phyloP scores from a whole-genome alignment of 2,888 invertebrate genomes.

The Stramonita haemastoma region DNA sequence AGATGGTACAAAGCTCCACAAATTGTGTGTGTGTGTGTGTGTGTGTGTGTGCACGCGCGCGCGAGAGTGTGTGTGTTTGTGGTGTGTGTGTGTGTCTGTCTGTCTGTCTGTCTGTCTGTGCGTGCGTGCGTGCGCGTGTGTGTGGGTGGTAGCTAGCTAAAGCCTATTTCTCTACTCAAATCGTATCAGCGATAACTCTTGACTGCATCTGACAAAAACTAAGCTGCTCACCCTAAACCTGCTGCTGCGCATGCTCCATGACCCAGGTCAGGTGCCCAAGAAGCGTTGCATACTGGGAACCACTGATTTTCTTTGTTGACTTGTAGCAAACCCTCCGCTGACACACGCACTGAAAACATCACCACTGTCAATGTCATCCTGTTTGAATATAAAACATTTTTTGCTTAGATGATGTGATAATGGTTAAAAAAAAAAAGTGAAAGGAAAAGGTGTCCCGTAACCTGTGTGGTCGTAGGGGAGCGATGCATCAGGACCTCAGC shows the following conservation, averaged over 20 bases:
- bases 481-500: no score
- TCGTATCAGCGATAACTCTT: background rate
- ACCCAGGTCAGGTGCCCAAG: constrained; percentile 36
- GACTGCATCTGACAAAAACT: no score
- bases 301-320: constrained; percentile 46
- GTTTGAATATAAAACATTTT: constrained; percentile 13
- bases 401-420: no score
- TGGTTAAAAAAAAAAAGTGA: no score
- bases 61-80: background rate
- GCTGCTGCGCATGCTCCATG: constrained; percentile 48
- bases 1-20: no score
- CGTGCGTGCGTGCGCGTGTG: background rate
- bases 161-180: no score
- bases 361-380: no score
- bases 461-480: no score
- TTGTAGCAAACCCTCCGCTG: constrained; percentile 27
- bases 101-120: background rate
- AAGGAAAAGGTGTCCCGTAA: no score
- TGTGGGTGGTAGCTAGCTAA: background rate
- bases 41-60: background rate
- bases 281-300: constrained; percentile 51
- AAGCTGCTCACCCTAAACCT: constrained; percentile 42
- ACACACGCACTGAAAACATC: constrained; percentile 21
- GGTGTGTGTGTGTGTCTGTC: background rate
- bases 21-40: background rate